Evolutionary conservation across 1,140 invertebrate species (phyloP).

Genomic region (Parasteatoda tepidariorum): DNA sequence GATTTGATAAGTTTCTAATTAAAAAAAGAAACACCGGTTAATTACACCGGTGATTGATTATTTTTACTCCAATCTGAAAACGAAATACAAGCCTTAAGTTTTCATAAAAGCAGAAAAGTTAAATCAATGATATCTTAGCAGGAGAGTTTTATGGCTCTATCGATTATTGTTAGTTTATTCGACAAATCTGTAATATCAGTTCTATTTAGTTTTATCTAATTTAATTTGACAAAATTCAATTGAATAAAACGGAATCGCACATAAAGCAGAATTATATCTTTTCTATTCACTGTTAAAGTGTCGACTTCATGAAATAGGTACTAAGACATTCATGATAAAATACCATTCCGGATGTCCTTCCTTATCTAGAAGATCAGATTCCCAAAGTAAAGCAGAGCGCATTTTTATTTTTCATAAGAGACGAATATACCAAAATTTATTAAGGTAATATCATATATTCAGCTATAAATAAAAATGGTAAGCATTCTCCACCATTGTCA

Average conservation of each 20-base stretch:
- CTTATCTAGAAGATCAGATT: constrained; percentile 34
- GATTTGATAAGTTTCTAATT: no score
- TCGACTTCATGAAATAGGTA: background rate
- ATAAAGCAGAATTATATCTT: background rate
- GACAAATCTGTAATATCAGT: background rate
- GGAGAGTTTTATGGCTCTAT: background rate
- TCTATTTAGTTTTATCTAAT: background rate
- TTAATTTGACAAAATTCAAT: background rate
- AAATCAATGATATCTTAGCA: no score
- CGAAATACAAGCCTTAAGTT: no score
- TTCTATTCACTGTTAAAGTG: background rate
- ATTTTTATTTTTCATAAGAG: constrained; percentile 41
- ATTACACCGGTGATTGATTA: no score
- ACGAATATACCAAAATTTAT: no score
- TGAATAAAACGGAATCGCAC: background rate
- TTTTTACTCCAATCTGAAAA: no score
- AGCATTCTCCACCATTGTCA: no score
- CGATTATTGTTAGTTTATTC: background rate
- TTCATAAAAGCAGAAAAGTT: no score
- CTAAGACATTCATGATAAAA: background rate
- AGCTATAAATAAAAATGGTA: no score
- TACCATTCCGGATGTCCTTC: constrained; percentile 50
- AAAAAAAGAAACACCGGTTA: no score
- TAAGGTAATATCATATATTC: no score
- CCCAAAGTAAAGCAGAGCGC: constrained; percentile 46